A percentile compares a stretch with the other conserved stretches of the same genome.
Conservation (phyloP, 2,797 vertebrate genomes). For the Decapterus maruadsi region DNA sequence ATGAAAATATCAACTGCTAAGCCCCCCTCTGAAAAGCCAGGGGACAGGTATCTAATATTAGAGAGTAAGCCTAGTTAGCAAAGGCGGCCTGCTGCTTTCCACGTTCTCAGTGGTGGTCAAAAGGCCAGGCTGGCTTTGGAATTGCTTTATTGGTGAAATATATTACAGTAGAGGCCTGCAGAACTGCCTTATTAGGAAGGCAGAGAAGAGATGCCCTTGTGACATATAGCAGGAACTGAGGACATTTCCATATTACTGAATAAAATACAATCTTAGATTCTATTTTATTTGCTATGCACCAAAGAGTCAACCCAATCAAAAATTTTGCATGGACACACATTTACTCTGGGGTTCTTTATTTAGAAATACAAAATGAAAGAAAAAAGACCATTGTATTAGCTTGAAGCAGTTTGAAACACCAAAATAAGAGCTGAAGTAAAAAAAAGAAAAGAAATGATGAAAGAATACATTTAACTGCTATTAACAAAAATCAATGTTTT, state of each 20-base stretch:
- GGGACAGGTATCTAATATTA: slow-evolving; percentile 91
- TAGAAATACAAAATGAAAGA: slow-evolving; percentile 20
- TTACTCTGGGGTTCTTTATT: slow-evolving; percentile 41
- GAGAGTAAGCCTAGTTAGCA: slow-evolving; percentile 88
- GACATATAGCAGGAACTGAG: slow-evolving; percentile 76
- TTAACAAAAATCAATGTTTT: neutral
- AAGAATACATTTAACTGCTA: neutral
- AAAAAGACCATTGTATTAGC: neutral
- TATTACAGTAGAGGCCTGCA: slow-evolving; percentile 88
- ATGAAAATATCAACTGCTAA: slow-evolving; percentile 95
- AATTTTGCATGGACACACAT: slow-evolving; percentile 58
- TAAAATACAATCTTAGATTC: slow-evolving; percentile 74
- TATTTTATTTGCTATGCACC: slow-evolving; percentile 63
- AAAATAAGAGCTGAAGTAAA: slow-evolving; percentile 4
- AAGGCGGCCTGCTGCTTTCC: slow-evolving; percentile 81
- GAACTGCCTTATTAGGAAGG: slow-evolving; percentile 85
- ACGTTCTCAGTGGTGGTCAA: slow-evolving; percentile 80
- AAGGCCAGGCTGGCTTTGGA: slow-evolving; percentile 80
- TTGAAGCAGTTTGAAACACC: neutral
- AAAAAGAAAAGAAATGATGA: slow-evolving; percentile 2
- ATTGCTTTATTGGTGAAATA: slow-evolving; percentile 86
- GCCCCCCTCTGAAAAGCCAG: slow-evolving; percentile 86
- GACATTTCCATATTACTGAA: slow-evolving; percentile 84
- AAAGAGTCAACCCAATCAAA: slow-evolving; percentile 70
- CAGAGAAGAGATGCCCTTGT: slow-evolving; percentile 81